Conservation (phyloP, 2,113 vertebrate genomes). For the Limanda limanda region DNA sequence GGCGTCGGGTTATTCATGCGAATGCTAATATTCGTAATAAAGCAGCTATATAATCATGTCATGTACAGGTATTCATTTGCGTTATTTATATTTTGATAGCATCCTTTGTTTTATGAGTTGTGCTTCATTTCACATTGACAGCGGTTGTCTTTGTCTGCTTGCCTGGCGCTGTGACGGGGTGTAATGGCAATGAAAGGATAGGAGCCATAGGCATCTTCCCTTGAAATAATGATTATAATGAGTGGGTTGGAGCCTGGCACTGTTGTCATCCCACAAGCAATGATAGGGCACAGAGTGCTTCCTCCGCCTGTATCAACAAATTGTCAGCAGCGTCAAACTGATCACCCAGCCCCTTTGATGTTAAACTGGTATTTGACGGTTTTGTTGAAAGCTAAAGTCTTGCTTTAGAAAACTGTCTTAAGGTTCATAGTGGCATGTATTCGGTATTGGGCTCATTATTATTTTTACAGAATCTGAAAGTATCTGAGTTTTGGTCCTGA, state of each 20-base stretch:
- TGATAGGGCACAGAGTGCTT: slow-evolving; percentile 55
- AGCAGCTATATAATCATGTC: slow-evolving; percentile 24
- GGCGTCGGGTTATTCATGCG: slow-evolving; percentile 12
- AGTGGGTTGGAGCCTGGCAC: slow-evolving; percentile 58
- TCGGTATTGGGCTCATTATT: background rate
- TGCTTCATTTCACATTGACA: slow-evolving; percentile 29
- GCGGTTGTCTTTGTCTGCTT: slow-evolving; percentile 38
- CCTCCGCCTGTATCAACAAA: slow-evolving; percentile 58
- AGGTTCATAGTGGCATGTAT: slow-evolving; percentile 7
- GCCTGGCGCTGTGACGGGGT: slow-evolving; percentile 23
- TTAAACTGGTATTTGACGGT: slow-evolving; percentile 31
- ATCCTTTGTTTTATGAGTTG: background rate
- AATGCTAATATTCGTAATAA: slow-evolving; percentile 54
- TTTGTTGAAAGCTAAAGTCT: slow-evolving; percentile 45
- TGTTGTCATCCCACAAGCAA: slow-evolving; percentile 54
- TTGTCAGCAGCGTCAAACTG: slow-evolving; percentile 47
- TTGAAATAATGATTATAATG: slow-evolving; percentile 66
- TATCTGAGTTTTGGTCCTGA: background rate
- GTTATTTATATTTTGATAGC: slow-evolving; percentile 1
- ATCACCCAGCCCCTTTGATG: slow-evolving; percentile 46
- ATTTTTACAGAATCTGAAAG: background rate
- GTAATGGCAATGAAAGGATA: slow-evolving; percentile 49
- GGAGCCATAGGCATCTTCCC: slow-evolving; percentile 41
- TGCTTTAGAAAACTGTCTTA: slow-evolving; percentile 29
- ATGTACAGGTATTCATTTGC: slow-evolving; percentile 26